Evolutionary conservation across 2,888 invertebrate genomes (phyloP), one percentile per base, ranked within the genome.

Genomic region (Auanema freiburgensis): DNA sequence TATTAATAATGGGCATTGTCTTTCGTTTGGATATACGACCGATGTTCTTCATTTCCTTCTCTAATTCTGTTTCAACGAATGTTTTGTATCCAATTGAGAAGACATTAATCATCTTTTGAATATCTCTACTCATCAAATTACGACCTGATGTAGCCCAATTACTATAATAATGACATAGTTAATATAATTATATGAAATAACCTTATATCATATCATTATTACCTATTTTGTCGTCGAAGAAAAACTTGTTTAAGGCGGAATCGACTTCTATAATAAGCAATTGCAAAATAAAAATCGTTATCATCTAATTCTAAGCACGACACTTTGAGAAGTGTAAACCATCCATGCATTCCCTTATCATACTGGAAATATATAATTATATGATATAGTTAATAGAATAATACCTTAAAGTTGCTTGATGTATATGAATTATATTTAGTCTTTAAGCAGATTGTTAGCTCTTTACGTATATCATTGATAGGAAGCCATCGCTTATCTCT

Each of bases 231-330:
- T 41, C 71, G 21, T 41, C 70, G 65, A 4, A 77, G 59, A 49
- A 67, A 64, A n/a, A 77, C 74, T 65, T 77, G 74, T 54, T 77
- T 74, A 43, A 77, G 57, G n/a, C 77, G 58, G 51, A 77, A 77
- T 11, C 77, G 50, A 8, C 74, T 76, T 53, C 75, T 59, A 8
- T 71, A 59, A 43, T 76, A 71, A 10, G 74, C 72, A 70, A 77
- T 75, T 1, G 65, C 77, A 55, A 71, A 77, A 0, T 71, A 70
- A 11, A 69, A 61, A 49, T 65, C 63, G 21, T 72, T 60, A 33
- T 71, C 70, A 14, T 59, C 59, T 23, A 76, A 25, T 8, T 57
- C 60, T 11, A 67, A 62, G 52, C 77, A 77, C 16, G 71, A 69
- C 53, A 77, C 75, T 50, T 76, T 76, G 74, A 74, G 71, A 11